Evolutionary conservation across 2,888 invertebrate genomes (phyloP), one percentile per base, ranked within the genome.

Genomic region (Lasioglossum zephyrum): DNA sequence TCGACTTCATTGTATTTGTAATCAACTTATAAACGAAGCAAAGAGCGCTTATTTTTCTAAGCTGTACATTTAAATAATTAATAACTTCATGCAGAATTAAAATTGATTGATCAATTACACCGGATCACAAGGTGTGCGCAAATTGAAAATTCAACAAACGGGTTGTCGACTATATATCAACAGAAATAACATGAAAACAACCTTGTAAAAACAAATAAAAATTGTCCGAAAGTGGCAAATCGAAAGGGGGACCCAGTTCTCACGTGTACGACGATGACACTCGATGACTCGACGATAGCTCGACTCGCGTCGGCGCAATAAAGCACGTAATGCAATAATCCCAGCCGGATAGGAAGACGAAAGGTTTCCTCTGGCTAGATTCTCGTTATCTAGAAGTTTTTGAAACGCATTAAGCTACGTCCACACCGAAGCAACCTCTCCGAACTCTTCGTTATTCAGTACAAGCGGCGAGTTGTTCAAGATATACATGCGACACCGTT

Each of bases 211-310:
- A 49, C 22, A 16, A 49, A 49, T 8, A 22, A 60, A 66, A 26
- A 44, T 39, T 16, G 39, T n/a, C 16, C 1, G n/a, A 22, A 73
- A 72, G 44, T 36, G 18, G 47, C 41, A 18, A n/a, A n/a, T 70
- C 63, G n/a, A 66, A 70, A 77, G 74, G 76, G 76, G 80, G 76
- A 73, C 82, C 82, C 82, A 85, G 85, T 87, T 87, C 85, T 82
- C 85, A 87, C 85, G 80, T 85, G 69, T 57, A 72, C 49, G 49
- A 31, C 66, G 76, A 79, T 57, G 82, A 73, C 57, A 57, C 79
- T 74, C 84, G 87, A 84, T 77, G 82, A 87, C 81, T 79, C 69
- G 77, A 66, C 78, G 84, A 87, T 82, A 82, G 66, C 72, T 69
- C 31, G 49, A 66, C 75, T 57, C 44, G 66, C 44, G 66, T 72